Base-by-base conservation (phyloP, 1,140 invertebrate genomes). In the Saccostrea cuccullata region DNA sequence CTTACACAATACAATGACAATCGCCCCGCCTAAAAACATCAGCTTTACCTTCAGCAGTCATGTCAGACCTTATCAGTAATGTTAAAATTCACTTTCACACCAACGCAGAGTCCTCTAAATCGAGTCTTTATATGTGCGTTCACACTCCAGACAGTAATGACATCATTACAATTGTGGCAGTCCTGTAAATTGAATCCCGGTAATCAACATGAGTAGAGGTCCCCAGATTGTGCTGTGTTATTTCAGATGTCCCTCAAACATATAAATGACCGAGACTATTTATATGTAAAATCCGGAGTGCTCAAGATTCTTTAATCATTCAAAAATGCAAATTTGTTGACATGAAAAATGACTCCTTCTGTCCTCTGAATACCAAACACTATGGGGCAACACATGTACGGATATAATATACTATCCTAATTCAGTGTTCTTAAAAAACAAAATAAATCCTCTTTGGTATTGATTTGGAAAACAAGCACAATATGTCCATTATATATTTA, bases 1-100 rank as follows among this genome's bases (percentile, higher is more conserved):
- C 70, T 77, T 36, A 77, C 70, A 30, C 70, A 77, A 77, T 15
- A 77, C 70, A 77, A 77, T 77, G 70, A 77, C 70, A 77, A 36
- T 8, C 20, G 26, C 30, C 70, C 23, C 70, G 30, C 70, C 70
- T 77, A 26, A 77, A 77, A 77, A 77, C 70, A 77, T 30, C 70
- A 26, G 30, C 70, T n/a, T n/a, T 30, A 36, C 23, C 13, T 77
- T 40, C 70, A 77, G 70, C 70, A 77, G 70, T 77, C 13, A 13
- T 77, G 70, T 77, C 30, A 77, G 30, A 67, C 70, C 70, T 77
- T 77, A 77, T 77, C 70, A 77, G 26, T 30, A 6, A 36, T 12
- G 70, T 77, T 36, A 36, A 36, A 77, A 77, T 15, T 67, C 60
- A 67, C 60, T 67, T 64, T 77, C 26, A 77, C 12, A 13, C 0